phyloP scores from a whole-genome alignment of 2,888 invertebrate genomes.

The Eretmocerus hayati region DNA sequence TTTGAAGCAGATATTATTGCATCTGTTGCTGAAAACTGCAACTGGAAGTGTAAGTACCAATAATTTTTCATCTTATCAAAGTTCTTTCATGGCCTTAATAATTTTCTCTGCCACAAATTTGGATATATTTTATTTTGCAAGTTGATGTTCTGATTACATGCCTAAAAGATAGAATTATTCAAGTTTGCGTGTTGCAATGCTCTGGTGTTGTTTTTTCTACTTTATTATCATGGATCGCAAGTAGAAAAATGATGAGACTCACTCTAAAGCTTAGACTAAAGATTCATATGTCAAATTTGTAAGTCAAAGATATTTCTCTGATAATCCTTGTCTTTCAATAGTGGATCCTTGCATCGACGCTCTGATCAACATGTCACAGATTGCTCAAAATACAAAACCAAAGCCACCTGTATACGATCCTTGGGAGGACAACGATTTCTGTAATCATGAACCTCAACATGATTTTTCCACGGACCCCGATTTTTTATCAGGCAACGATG shows the following conservation, averaged over 20 bases:
- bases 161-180: too few species aligned
- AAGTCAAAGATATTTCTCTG: too few species aligned
- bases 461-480: slow-evolving; percentile 1
- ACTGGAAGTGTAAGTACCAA: slow-evolving; percentile 35
- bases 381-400: slow-evolving; percentile 22
- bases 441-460: not conserved
- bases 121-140: not conserved
- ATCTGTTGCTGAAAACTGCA: slow-evolving; percentile 32
- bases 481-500: too few species aligned
- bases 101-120: not conserved
- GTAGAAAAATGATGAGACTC: too few species aligned
- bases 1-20: slow-evolving; percentile 34
- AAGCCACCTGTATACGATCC: not conserved
- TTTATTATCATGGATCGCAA: too few species aligned
- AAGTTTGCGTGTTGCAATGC: too few species aligned
- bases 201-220: too few species aligned
- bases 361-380: slow-evolving; percentile 29
- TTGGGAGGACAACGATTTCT: not conserved
- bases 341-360: slow-evolving; percentile 31
- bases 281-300: too few species aligned
- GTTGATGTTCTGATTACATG: too few species aligned
- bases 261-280: too few species aligned
- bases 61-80: too few species aligned
- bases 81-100: not conserved
- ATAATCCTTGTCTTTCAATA: too few species aligned